These are phyloP conservation scores for Gonocerus acuteangulatus DNA, from an alignment of 2,888 invertebrate genomes.

Conservation along the genomic window DNA sequence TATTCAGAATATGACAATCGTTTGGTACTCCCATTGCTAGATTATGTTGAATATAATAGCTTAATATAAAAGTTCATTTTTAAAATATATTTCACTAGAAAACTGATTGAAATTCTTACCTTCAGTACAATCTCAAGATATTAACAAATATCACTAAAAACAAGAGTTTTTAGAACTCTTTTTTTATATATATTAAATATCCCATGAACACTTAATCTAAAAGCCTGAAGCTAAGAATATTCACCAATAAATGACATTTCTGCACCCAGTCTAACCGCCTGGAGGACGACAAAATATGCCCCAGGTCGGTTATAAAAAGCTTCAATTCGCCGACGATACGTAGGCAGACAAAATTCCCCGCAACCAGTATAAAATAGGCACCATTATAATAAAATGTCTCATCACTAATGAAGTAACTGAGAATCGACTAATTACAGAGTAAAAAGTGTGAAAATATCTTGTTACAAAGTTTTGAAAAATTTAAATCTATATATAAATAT, in stretches of 20 bases:
- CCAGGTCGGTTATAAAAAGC: constrained; percentile 7
- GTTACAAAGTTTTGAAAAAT: constrained; percentile 28
- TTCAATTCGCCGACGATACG: constrained; percentile 3
- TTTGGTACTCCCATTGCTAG: too few relatives aligned
- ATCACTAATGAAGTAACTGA: constrained; percentile 22
- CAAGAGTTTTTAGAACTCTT: too few relatives aligned
- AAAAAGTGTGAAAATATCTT: constrained; percentile 31
- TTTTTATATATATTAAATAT: too few relatives aligned
- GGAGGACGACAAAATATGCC: constrained; percentile 16
- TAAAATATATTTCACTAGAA: too few relatives aligned
- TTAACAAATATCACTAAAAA: too few relatives aligned
- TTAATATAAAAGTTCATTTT: too few relatives aligned
- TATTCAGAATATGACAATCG: too few relatives aligned
- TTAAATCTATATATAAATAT: constrained; percentile 27
- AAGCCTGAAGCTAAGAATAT: constrained; percentile 23
- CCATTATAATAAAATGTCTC: constrained; percentile 26
- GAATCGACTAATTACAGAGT: constrained; percentile 19
- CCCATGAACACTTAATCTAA: constrained; percentile 13
- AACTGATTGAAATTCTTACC: too few relatives aligned
- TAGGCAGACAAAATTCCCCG: constrained; percentile 1
- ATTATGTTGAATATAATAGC: too few relatives aligned
- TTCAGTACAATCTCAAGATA: too few relatives aligned
- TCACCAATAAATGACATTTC: constrained; percentile 5
- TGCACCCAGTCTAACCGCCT: neutral
- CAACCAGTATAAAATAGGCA: constrained; percentile 24